phyloP scores from a whole-genome alignment of 1,140 invertebrate species.

The Drosophila lowei region DNA sequence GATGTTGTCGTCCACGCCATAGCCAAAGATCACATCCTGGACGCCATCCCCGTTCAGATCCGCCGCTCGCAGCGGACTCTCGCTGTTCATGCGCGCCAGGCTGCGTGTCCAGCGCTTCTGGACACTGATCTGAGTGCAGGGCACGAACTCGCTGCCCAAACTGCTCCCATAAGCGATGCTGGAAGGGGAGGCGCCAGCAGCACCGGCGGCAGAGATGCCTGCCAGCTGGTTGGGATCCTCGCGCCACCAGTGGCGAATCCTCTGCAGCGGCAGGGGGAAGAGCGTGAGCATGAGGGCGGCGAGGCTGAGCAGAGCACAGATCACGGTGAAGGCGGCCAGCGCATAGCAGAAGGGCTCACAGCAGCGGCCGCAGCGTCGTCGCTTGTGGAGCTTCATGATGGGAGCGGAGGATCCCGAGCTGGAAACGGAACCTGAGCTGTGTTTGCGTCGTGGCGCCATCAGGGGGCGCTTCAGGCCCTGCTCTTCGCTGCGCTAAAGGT shows the following conservation, averaged over 20 bases:
- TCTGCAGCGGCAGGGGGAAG: constrained; percentile 86
- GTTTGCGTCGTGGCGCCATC: constrained; percentile 88
- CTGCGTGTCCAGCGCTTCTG: constrained; percentile 89
- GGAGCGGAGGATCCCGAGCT: constrained; percentile 73
- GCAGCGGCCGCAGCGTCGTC: constrained; percentile 84
- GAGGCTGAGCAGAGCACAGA: constrained; percentile 85
- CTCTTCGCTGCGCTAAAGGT: constrained; percentile 87
- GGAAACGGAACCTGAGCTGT: constrained; percentile 62
- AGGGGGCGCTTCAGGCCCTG: constrained; percentile 89
- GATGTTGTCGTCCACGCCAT: constrained; percentile 86
- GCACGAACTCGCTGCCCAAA: constrained; percentile 83
- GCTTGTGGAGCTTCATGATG: constrained; percentile 83
- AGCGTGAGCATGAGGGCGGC: constrained; percentile 87
- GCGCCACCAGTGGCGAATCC: constrained; percentile 85
- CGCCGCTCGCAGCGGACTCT: constrained; percentile 88
- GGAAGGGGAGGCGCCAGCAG: background rate
- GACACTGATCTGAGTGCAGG: constrained; percentile 88
- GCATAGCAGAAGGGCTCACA: constrained; percentile 87
- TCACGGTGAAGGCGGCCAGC: constrained; percentile 85
- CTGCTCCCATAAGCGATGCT: constrained; percentile 58
- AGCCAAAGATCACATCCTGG: constrained; percentile 91
- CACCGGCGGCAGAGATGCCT: background rate
- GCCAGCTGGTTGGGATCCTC: constrained; percentile 40
- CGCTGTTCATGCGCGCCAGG: constrained; percentile 90
- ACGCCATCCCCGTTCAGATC: constrained; percentile 90